A percentile compares a stretch with the other conserved stretches of the same genome.
phyloP scores from a whole-genome alignment of 2,113 vertebrate species.

The Apodemus sylvaticus region DNA sequence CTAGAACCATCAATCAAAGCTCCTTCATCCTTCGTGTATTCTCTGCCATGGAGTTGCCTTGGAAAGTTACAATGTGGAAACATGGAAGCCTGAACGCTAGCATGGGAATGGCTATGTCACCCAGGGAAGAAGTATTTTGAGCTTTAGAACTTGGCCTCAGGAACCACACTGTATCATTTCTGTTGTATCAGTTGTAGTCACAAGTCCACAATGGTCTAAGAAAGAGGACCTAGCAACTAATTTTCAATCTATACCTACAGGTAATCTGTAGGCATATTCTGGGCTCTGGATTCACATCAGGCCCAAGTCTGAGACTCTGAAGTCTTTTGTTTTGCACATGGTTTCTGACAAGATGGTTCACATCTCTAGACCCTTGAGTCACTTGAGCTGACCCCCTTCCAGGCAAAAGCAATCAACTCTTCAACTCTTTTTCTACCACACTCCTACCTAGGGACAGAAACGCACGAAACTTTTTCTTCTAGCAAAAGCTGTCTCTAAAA shows the following conservation, averaged over 20 bases:
- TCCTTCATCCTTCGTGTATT: background rate
- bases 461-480: background rate
- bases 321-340: background rate
- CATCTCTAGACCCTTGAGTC: background rate
- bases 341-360: background rate
- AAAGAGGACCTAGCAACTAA: background rate
- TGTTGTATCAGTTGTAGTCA: background rate
- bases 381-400: background rate
- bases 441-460: background rate
- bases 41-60: background rate
- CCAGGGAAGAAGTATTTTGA: background rate
- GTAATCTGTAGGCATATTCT: background rate
- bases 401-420: background rate
- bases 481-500: slow-evolving; percentile 34
- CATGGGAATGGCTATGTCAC: background rate
- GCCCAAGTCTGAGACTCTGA: background rate
- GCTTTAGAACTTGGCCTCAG: background rate
- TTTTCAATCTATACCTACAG: background rate
- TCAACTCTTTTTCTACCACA: background rate
- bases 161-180: background rate
- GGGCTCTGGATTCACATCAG: background rate
- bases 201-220: background rate
- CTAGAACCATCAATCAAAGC: background rate
- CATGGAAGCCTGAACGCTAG: background rate
- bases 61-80: background rate